Conservation (phyloP, 1,140 invertebrate species). For the Lanistes nyassanus region DNA sequence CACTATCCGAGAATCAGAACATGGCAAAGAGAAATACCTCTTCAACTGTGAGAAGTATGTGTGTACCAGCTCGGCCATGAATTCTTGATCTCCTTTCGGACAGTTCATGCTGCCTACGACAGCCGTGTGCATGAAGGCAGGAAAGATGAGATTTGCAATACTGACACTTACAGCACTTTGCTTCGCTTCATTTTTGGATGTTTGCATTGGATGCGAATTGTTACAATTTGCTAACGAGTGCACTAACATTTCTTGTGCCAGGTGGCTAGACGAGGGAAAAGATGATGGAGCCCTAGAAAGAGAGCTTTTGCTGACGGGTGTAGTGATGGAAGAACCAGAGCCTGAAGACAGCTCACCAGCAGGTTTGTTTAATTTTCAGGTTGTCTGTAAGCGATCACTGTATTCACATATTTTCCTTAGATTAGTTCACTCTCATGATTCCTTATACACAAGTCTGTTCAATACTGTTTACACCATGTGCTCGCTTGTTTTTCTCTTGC, state of each 20-base stretch:
- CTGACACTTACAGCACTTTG: too few species aligned
- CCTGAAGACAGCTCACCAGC: neutral
- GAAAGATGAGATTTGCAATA: neutral
- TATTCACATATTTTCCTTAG: too few species aligned
- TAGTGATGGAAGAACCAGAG: slow-evolving; percentile 25
- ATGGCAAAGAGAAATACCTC: slow-evolving; percentile 39
- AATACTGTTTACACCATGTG: too few species aligned
- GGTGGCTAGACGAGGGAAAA: slow-evolving; percentile 57
- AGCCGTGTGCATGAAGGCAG: neutral
- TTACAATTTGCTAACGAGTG: neutral
- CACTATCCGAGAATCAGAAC: slow-evolving; percentile 38
- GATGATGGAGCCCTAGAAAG: slow-evolving; percentile 46
- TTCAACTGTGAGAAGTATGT: slow-evolving; percentile 51
- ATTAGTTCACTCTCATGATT: too few species aligned
- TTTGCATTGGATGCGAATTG: too few species aligned
- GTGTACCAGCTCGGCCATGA: neutral
- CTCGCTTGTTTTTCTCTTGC: too few species aligned
- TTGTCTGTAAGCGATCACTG: neutral
- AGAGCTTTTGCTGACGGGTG: slow-evolving; percentile 42
- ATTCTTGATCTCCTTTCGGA: neutral
- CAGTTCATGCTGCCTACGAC: neutral
- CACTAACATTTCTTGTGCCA: slow-evolving; percentile 18
- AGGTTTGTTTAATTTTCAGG: slow-evolving; percentile 7
- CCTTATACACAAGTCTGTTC: too few species aligned
- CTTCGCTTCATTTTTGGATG: too few species aligned